Conservation (phyloP, 1,140 invertebrate species). For the Papilio xuthus region DNA sequence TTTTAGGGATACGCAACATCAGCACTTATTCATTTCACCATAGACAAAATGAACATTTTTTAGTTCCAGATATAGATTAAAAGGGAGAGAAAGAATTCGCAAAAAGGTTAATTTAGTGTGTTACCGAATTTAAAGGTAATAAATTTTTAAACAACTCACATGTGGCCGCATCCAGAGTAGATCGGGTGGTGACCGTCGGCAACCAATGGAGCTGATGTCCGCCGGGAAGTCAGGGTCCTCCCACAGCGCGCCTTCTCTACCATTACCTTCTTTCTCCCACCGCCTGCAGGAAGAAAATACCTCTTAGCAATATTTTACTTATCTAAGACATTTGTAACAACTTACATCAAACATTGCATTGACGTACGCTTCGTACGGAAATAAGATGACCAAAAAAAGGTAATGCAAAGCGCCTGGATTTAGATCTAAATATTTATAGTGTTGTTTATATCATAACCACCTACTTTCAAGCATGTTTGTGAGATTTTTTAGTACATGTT, state of each 20-base stretch:
- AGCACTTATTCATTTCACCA: neutral
- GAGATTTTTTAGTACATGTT: too few relatives aligned
- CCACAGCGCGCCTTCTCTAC: conserved; percentile 44
- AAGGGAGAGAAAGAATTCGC: neutral
- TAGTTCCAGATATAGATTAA: neutral
- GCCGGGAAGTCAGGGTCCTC: conserved; percentile 58
- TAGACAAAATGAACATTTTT: neutral
- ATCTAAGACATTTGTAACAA: too few relatives aligned
- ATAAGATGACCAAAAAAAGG: too few relatives aligned
- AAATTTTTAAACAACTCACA: conserved; percentile 45
- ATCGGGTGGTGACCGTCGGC: conserved; percentile 42
- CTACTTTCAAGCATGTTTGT: too few relatives aligned
- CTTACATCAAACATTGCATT: too few relatives aligned
- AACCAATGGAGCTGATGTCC: conserved; percentile 45
- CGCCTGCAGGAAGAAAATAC: neutral
- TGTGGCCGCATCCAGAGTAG: conserved; percentile 57
- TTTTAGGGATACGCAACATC: neutral
- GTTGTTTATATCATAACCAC: too few relatives aligned
- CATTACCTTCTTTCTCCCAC: conserved; percentile 3
- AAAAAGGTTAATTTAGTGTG: neutral
- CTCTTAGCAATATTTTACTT: too few relatives aligned
- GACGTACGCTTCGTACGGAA: too few relatives aligned
- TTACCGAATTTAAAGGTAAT: neutral
- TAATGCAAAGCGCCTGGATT: too few relatives aligned
- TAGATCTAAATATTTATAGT: too few relatives aligned